phyloP scores from a whole-genome alignment of 2,888 invertebrate species.

The Yponomeuta evonymella region DNA sequence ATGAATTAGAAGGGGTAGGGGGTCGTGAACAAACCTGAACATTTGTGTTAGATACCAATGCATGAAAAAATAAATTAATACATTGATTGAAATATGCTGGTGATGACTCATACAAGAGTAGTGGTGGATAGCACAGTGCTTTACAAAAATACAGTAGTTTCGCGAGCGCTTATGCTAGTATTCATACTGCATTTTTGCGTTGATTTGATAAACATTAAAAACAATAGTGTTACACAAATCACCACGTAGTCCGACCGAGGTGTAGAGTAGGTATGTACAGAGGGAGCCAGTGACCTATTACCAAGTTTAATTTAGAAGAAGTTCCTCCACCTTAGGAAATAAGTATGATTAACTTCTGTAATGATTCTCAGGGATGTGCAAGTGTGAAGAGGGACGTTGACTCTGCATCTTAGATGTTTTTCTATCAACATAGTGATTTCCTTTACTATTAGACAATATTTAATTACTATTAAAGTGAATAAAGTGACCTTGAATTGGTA shows the following conservation, averaged over 20 bases:
- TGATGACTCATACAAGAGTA: not conserved
- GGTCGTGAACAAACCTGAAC: not conserved
- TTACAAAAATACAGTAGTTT: constrained; percentile 11
- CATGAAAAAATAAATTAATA: constrained; percentile 15
- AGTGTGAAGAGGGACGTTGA: not conserved
- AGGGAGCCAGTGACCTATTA: constrained; percentile 53
- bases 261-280: constrained; percentile 49
- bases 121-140: not conserved
- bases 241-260: constrained; percentile 39
- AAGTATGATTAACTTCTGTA: constrained; percentile 25
- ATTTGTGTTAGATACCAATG: constrained; percentile 17
- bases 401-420: not conserved
- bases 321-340: constrained; percentile 68
- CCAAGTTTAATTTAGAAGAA: constrained; percentile 64
- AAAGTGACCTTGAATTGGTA: not conserved
- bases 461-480: not conserved
- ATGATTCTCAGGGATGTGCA: constrained; percentile 16
- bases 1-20: not conserved
- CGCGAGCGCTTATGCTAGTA: not conserved
- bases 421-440: not conserved
- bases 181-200: constrained; percentile 15
- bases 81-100: constrained; percentile 18
- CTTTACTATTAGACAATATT: not conserved
- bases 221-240: constrained; percentile 49
- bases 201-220: not conserved